Percentiles rank a stretch among this genome's conserved stretches.
These are phyloP conservation scores for Trogon surrucura DNA, from an alignment of 2,113 vertebrate species.

Conservation along the genomic window DNA sequence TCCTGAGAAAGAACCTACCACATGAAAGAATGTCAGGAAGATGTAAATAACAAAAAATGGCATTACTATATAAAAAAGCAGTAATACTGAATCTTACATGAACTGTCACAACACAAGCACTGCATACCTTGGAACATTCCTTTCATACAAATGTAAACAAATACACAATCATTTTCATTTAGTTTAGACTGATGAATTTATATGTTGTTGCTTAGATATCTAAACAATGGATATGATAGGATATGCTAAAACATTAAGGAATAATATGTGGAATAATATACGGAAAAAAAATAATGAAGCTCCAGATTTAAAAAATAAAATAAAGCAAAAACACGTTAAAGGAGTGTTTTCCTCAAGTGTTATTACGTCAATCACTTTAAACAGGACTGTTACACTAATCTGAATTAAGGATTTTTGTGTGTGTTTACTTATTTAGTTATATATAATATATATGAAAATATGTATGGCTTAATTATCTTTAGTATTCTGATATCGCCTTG, in stretches of 20 bases:
- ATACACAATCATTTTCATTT: conserved; percentile 76
- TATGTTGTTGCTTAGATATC: conserved; percentile 74
- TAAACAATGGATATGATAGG: conserved; percentile 75
- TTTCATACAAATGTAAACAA: conserved; percentile 93
- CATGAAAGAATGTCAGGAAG: conserved; percentile 78
- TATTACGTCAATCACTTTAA: conserved; percentile 73
- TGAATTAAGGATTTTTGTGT: conserved; percentile 74
- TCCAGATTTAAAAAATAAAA: conserved; percentile 73
- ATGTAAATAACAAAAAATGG: conserved; percentile 79
- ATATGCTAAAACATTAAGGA: conserved; percentile 76
- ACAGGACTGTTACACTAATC: conserved; percentile 77
- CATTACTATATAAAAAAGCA: conserved; percentile 75
- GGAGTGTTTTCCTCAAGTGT: conserved; percentile 76
- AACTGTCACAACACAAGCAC: conserved; percentile 89
- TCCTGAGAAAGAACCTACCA: conserved; percentile 88
- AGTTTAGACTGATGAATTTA: conserved; percentile 73
- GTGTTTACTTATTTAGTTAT: conserved; percentile 76
- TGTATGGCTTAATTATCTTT: conserved; percentile 80
- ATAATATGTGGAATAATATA: conserved; percentile 78
- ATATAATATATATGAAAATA: conserved; percentile 78
- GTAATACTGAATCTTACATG: conserved; percentile 93
- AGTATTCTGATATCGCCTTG: conserved; percentile 73
- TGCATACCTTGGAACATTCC: conserved; percentile 86
- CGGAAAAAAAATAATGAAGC: conserved; percentile 64
- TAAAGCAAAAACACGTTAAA: conserved; percentile 69